Base-by-base conservation (phyloP, 2,113 vertebrate species). In the Melospiza melodia region DNA sequence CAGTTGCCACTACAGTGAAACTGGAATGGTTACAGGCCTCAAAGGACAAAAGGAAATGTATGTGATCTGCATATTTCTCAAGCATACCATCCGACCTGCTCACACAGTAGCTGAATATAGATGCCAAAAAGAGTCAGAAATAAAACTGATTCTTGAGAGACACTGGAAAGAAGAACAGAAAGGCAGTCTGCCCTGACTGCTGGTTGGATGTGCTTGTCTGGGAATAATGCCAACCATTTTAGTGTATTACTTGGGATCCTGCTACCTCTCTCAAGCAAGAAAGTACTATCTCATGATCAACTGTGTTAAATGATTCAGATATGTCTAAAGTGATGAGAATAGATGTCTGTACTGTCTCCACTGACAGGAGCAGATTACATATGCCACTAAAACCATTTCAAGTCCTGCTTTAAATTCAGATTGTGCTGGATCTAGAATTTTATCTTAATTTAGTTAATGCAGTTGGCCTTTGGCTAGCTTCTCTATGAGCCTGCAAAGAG, bases 391-490 rank as follows among this genome's bases (percentile, higher is more conserved):
- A 80, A 61, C 51, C 48, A 91, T 65, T 96, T 88, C 23, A 84
- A 63, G 76, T 52, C 68, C 65, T 81, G 22, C 43, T 94, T 94
- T 88, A 90, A 91, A 93, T 94, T 91, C 79, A 84, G 79, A 95
- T 75, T 92, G 76, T 91, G 39, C 76, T 77, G 65, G 67, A 91
- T 90, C 67, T 61, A 84, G 79, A 93, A 91, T 93, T 93, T 84
- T 96, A 72, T 80, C 79, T 88, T 92, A 85, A 95, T 92, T 96
- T 78, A 84, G 68, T 84, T 95, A 94, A 94, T 90, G 75, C 65
- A 78, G 68, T 75, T 93, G 90, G 94, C 90, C 90, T 94, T 93
- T 96, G 90, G 83, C 76, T 91, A 96, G 72, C 63, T 96, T 94
- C 65, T 86, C 82, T 65, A 55, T 6, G 48, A 96, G 72, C n/a